Evolutionary conservation across 2,113 vertebrate genomes (phyloP), one percentile per base, ranked within the genome.

Genomic region (Pipa parva): DNA sequence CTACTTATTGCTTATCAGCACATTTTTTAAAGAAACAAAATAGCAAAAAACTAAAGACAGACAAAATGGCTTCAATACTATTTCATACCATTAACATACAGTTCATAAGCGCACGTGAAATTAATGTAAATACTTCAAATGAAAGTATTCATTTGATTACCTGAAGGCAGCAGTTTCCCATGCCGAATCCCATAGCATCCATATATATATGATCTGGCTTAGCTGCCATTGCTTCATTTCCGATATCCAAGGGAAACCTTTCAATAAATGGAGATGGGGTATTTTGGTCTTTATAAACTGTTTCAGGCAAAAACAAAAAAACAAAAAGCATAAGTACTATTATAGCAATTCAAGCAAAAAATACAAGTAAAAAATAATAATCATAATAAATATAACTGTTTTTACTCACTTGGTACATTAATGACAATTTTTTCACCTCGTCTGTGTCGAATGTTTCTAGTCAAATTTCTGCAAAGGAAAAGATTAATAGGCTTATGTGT

Each of bases 101-200:
- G n/a, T n/a, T n/a, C n/a, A n/a, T n/a, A n/a, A n/a, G n/a, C n/a
- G n/a, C n/a, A n/a, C n/a, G n/a, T n/a, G n/a, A n/a, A n/a, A n/a
- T n/a, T n/a, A n/a, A n/a, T n/a, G n/a, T n/a, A n/a, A n/a, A n/a
- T n/a, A n/a, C n/a, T n/a, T n/a, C n/a, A n/a, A n/a, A n/a, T n/a
- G n/a, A n/a, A n/a, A n/a, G n/a, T n/a, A n/a, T n/a, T n/a, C n/a
- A n/a, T n/a, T n/a, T n/a, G n/a, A 36, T 42, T 89, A 97, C 97
- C 95, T 99, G 97, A 59, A 99, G 93, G 50, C 97, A 99, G 71
- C 96, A 99, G 79, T 98, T 99, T 69, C 97, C 97, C 96, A 97
- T 97, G 71, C 97, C 97, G 51, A 98, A 99, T 8, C 97, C 97
- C 95, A 98, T 97, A 73, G 93, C 92, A 22, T 99, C 97, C 97